Evolutionary conservation across 2,888 invertebrate genomes (phyloP).

Genomic region (Taenaris catops): DNA sequence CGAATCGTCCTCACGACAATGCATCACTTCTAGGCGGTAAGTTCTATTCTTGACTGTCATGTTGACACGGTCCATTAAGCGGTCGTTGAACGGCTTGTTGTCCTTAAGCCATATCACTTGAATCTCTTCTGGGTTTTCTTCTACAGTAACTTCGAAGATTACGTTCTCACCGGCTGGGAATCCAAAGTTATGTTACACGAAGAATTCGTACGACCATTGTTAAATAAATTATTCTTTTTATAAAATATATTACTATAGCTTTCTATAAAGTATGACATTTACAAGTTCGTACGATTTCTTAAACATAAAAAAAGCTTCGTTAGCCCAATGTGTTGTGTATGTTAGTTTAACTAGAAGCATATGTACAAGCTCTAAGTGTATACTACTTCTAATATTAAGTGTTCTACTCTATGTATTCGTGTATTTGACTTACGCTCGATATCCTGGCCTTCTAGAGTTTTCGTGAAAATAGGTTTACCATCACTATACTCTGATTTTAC

Average conservation of each 20-base stretch:
- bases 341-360: conserved; percentile 66
- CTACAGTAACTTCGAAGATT: conserved; percentile 87
- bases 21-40: conserved; percentile 86
- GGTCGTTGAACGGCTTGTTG: conserved; percentile 89
- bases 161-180: conserved; percentile 90
- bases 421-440: conserved; percentile 86
- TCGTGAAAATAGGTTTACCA: conserved; percentile 85
- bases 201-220: conserved; percentile 49
- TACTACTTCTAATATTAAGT: conserved; percentile 40
- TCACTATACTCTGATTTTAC: conserved; percentile 55
- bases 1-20: conserved; percentile 88
- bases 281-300: conserved; percentile 44
- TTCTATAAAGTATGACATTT: neutral
- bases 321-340: conserved; percentile 64
- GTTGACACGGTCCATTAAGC: conserved; percentile 85
- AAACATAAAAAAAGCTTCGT: conserved; percentile 46
- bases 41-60: conserved; percentile 76
- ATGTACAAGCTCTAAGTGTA: conserved; percentile 69
- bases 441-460: conserved; percentile 87
- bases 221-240: too few relatives aligned
- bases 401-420: conserved; percentile 23
- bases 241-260: too few relatives aligned
- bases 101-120: conserved; percentile 92
- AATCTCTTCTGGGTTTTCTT: conserved; percentile 79
- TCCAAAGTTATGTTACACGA: conserved; percentile 44